A percentile compares a stretch with the other conserved stretches of the same genome.
Evolutionary conservation across 2,113 vertebrate genomes (phyloP).

Genomic region (Nymphicus hollandicus): DNA sequence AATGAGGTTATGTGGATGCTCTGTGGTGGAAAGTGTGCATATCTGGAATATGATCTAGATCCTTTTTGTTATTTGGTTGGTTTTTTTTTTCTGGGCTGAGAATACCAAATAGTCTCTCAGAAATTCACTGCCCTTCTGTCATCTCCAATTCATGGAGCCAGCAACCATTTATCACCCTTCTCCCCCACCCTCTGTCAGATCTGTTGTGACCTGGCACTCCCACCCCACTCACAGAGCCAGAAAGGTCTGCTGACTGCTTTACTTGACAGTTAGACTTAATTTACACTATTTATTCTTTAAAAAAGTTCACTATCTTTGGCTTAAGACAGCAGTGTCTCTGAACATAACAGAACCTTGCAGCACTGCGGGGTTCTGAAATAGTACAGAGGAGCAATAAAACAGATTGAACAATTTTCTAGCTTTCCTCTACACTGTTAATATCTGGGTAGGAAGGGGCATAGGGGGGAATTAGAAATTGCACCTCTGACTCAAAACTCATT

Average conservation of each 20-base stretch:
- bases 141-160: background rate
- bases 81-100: background rate
- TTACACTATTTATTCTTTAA: background rate
- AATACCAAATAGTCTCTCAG: background rate
- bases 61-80: background rate
- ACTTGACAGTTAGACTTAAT: background rate
- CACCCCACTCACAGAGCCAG: background rate
- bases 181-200: background rate
- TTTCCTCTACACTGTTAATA: background rate
- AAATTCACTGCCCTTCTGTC: background rate
- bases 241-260: background rate
- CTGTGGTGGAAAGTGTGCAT: background rate
- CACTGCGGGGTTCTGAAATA: background rate
- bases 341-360: background rate
- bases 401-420: background rate
- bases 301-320: background rate
- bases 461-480: background rate
- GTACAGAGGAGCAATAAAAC: background rate
- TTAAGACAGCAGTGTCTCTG: background rate
- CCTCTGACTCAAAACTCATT: background rate
- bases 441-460: rapidly evolving
- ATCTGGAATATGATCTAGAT: background rate
- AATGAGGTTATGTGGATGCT: background rate
- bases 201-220: background rate
- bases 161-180: background rate